phyloP scores from a whole-genome alignment of 2,113 vertebrate species.

The Todiramphus saurophagus region DNA sequence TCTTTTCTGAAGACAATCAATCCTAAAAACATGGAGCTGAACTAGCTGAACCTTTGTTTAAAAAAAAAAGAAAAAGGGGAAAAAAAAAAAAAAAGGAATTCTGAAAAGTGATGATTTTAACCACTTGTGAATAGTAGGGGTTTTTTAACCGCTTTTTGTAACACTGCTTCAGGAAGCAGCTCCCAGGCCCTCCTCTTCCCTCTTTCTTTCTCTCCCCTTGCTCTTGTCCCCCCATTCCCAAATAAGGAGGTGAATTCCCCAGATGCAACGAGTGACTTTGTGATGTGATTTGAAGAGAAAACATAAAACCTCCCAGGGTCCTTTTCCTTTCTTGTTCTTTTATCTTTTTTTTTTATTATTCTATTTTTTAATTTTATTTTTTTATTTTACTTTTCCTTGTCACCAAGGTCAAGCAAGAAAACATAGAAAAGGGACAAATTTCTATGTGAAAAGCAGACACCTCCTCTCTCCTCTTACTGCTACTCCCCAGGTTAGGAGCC shows the following conservation, averaged over 20 bases:
- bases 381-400: neutral
- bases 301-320: conserved; percentile 29
- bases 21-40: conserved; percentile 56
- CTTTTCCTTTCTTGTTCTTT: conserved; percentile 6
- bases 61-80: neutral
- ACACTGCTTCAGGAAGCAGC: conserved; percentile 72
- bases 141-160: conserved; percentile 77
- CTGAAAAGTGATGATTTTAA: conserved; percentile 66
- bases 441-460: neutral
- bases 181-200: conserved; percentile 7
- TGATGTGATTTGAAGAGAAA: conserved; percentile 44
- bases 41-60: conserved; percentile 60
- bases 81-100: conserved; percentile 20
- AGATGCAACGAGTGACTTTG: conserved; percentile 26
- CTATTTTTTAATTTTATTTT: neutral
- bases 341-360: neutral
- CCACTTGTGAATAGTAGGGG: conserved; percentile 70
- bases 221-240: conserved; percentile 2
- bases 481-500: neutral
- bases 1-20: conserved; percentile 70
- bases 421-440: neutral
- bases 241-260: conserved; percentile 67
- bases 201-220: conserved; percentile 57
- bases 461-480: neutral
- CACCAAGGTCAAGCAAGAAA: neutral